Conservation (phyloP, 2,888 invertebrate genomes). For the Volucella inflata region DNA sequence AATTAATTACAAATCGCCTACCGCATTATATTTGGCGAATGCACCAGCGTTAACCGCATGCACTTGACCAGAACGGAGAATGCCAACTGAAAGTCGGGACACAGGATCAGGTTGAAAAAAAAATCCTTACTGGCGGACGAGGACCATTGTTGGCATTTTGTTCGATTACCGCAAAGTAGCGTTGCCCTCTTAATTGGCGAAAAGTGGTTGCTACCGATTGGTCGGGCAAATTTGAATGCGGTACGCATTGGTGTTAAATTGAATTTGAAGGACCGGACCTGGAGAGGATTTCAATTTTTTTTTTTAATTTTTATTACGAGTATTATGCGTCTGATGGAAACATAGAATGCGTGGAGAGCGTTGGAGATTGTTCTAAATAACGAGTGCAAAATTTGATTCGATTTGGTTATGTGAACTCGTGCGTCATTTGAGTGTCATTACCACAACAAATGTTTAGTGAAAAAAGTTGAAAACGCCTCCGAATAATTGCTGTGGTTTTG, state of each 20-base stretch:
- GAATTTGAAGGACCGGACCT: conserved; percentile 11
- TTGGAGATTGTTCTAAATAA: too few relatives aligned
- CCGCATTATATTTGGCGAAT: conserved; percentile 53
- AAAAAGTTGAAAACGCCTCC: too few relatives aligned
- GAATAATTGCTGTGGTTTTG: too few relatives aligned
- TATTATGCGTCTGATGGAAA: too few relatives aligned
- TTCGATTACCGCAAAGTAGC: too few relatives aligned
- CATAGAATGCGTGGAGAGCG: too few relatives aligned
- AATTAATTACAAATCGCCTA: conserved; percentile 65
- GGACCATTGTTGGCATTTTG: neutral
- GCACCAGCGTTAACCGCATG: conserved; percentile 54
- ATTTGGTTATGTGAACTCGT: too few relatives aligned
- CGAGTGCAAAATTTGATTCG: too few relatives aligned
- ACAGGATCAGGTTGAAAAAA: conserved; percentile 8
- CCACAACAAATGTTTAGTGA: too few relatives aligned
- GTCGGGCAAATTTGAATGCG: conserved; percentile 15
- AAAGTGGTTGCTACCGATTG: conserved; percentile 30
- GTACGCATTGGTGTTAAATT: conserved; percentile 17
- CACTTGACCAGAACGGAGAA: conserved; percentile 62
- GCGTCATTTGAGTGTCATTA: too few relatives aligned
- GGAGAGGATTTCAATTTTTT: neutral
- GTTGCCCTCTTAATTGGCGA: conserved; percentile 45
- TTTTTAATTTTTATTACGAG: too few relatives aligned
- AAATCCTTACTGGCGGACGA: conserved; percentile 2
- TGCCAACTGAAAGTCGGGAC: neutral